Base-by-base conservation (phyloP, 2,888 invertebrate species). In the Hypselothyrea guttata region DNA sequence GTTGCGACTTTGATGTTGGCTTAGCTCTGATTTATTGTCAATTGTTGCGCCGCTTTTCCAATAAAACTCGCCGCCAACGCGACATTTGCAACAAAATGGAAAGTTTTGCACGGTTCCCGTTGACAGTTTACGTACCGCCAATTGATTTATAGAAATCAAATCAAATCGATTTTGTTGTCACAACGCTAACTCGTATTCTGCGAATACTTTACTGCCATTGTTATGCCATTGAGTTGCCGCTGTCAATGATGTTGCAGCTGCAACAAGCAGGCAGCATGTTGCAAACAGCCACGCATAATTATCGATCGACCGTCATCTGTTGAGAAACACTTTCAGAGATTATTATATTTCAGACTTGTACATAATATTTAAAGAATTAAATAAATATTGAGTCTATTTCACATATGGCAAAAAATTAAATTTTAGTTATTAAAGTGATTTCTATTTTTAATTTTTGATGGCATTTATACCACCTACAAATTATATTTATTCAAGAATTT, bases 91-190 rank as follows among this genome's bases (percentile, higher is more conserved):
- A 54, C 54, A 68, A 73, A 77, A 79, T 75, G 72, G 73, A 78
- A 78, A 77, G 79, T 77, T n/a, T 61, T 59, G 48, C 28, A 13
- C 27, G 4, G 18, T 8, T 45, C 22, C 58, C 59, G 59, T 69
- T 73, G 77, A 81, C 77, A 74, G 78, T 74, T 75, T 73, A 75
- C 75, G 77, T 75, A 71, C 60, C 62, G 60, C 69, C 70, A 69
- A 69, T 66, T 70, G 69, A 70, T 70, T 70, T 70, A 70, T 70
- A 51, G 69, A 57, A 51, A 57, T 70, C 70, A 69, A 61, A 57
- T 55, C 58, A 35, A 68, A 55, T 16, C 41, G 27, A 55, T 12
- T 28, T 9, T 16, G 9, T 22, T 22, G 22, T 22, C 22, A 4
- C 22, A 22, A 22, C 22, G 22, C 5, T 22, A 22, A 22, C 22